Evolutionary conservation across 2,797 vertebrate genomes (phyloP).

Genomic region (Tapirus indicus): DNA sequence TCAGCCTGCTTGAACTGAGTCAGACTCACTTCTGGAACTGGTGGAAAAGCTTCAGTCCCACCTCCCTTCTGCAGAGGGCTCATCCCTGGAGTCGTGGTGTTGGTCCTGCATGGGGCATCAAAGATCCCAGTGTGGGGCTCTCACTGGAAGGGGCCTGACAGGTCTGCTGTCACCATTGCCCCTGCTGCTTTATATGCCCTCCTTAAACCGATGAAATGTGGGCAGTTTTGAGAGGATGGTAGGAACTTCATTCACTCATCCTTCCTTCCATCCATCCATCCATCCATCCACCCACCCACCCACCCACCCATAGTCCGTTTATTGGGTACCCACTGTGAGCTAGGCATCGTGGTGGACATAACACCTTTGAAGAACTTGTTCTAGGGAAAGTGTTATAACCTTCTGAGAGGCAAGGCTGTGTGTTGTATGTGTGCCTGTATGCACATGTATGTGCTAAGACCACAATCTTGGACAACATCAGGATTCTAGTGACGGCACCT

Average conservation of each 20-base stretch:
- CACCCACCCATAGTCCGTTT: neutral
- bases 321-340: neutral
- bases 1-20: neutral
- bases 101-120: neutral
- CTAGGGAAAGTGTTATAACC: neutral
- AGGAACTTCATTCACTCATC: neutral
- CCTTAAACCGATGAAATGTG: neutral
- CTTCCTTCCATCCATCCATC: neutral
- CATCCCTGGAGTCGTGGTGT: neutral
- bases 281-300: neutral
- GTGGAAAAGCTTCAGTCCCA: rapidly evolving
- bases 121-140: neutral
- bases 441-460: neutral
- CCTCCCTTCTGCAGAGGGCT: neutral
- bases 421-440: neutral
- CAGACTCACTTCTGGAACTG: neutral
- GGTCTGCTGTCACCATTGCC: neutral
- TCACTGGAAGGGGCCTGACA: neutral
- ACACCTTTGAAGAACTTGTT: neutral
- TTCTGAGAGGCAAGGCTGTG: neutral
- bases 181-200: neutral
- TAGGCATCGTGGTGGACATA: neutral
- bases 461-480: neutral
- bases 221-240: neutral
- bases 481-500: neutral